A percentile compares a stretch with the other conserved stretches of the same genome.
These are phyloP conservation scores for Podarcis raffonei DNA, from an alignment of 2,113 vertebrate genomes.

Conservation along the genomic window DNA sequence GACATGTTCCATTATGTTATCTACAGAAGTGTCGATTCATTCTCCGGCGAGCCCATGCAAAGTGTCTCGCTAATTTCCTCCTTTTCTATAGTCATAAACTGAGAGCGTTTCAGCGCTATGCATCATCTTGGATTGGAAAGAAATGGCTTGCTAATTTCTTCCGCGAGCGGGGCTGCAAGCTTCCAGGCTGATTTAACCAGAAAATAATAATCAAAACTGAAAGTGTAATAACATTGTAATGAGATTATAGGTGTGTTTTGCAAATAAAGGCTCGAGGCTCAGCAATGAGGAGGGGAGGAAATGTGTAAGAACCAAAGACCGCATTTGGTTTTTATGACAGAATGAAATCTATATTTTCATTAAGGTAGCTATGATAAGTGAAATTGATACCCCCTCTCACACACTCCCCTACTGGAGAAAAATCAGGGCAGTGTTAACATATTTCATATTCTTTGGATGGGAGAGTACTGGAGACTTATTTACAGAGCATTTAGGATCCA, in stretches of 20 bases:
- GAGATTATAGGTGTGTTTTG: conserved; percentile 21
- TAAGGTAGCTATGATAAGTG: background rate
- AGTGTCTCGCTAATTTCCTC: conserved; percentile 16
- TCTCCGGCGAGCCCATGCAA: conserved; percentile 5
- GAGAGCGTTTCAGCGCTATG: conserved; percentile 1
- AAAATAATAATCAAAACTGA: conserved; percentile 30
- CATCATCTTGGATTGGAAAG: conserved; percentile 19
- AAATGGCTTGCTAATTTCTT: conserved; percentile 24
- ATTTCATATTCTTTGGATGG: background rate
- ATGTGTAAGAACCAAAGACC: background rate
- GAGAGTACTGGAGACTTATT: background rate
- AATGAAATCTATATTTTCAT: conserved; percentile 23
- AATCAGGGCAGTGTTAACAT: background rate
- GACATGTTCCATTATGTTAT: conserved; percentile 37
- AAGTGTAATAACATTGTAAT: conserved; percentile 24
- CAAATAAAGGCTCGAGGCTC: conserved; percentile 20
- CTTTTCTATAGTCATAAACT: conserved; percentile 14
- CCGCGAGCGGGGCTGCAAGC: conserved; percentile 1
- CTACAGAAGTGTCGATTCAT: conserved; percentile 35
- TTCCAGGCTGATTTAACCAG: conserved; percentile 4
- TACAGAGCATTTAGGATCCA: background rate
- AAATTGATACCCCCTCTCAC: background rate
- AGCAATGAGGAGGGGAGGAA: background rate
- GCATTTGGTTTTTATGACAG: conserved; percentile 20
- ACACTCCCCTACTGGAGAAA: background rate